Evolutionary conservation across 1,140 invertebrate genomes (phyloP).

Genomic region (Aleiodes sp.): DNA sequence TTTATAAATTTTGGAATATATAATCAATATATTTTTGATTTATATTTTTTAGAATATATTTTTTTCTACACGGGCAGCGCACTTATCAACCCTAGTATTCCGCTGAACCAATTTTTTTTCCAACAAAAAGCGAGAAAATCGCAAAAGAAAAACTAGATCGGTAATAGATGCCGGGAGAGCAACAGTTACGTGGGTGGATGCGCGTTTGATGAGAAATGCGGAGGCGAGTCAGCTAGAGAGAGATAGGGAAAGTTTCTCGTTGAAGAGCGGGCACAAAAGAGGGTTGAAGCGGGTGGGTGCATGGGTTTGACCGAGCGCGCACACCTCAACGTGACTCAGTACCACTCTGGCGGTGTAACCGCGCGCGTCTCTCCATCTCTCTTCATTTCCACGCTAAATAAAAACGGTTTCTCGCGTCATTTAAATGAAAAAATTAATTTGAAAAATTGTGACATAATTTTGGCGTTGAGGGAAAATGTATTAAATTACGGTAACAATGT

Average conservation of each 20-base stretch:
- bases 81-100: too few relatives aligned
- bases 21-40: too few relatives aligned
- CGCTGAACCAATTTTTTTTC: background rate
- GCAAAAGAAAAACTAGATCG: slow-evolving; percentile 37
- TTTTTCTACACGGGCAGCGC: too few relatives aligned
- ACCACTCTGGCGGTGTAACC: slow-evolving; percentile 22
- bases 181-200: slow-evolving; percentile 60
- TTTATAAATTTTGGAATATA: too few relatives aligned
- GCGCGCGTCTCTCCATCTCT: slow-evolving; percentile 12
- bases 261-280: background rate
- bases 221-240: slow-evolving; percentile 28
- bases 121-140: slow-evolving; percentile 28
- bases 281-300: slow-evolving; percentile 11
- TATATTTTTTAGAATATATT: too few relatives aligned
- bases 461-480: too few relatives aligned
- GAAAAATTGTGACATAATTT: too few relatives aligned
- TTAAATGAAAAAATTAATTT: too few relatives aligned
- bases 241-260: slow-evolving; percentile 28
- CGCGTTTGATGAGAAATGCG: slow-evolving; percentile 47
- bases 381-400: too few relatives aligned
- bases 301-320: slow-evolving; percentile 27
- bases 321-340: slow-evolving; percentile 33
- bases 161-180: slow-evolving; percentile 49
- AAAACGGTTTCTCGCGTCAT: too few relatives aligned
- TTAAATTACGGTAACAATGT: too few relatives aligned